phyloP scores from a whole-genome alignment of 2,113 vertebrate species.

The Madoqua kirkii region DNA sequence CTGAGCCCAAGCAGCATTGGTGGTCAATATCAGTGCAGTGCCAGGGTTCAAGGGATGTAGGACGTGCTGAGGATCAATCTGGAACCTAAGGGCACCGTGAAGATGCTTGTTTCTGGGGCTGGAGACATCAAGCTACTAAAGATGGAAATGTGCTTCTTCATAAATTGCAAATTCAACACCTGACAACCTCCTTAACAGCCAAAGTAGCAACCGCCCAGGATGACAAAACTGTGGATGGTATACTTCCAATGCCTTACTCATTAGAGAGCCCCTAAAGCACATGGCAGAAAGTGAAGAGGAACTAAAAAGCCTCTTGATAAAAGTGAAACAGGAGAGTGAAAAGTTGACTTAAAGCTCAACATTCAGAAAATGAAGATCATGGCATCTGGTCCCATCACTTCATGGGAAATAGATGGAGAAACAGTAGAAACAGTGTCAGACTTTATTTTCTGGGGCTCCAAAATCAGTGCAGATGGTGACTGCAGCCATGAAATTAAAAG shows the following conservation, averaged over 20 bases:
- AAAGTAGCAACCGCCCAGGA: constrained; percentile 97
- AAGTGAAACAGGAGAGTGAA: no score
- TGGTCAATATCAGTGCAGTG: neutral
- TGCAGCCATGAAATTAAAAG: no score
- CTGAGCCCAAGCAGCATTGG: neutral
- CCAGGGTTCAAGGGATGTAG: neutral
- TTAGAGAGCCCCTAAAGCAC: no score
- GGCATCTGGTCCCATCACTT: no score
- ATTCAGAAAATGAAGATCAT: no score
- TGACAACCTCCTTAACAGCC: constrained; percentile 95
- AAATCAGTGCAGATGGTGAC: no score
- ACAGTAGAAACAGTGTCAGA: no score
- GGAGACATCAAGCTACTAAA: constrained; percentile 97
- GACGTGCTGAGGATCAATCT: neutral
- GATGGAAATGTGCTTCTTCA: constrained; percentile 96
- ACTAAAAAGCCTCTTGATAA: no score
- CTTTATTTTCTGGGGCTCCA: no score
- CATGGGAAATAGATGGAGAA: no score
- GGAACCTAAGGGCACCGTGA: neutral
- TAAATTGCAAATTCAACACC: constrained; percentile 99
- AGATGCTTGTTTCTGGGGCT: constrained; percentile 91
- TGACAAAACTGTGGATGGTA: constrained; percentile 96
- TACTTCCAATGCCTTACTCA: constrained; percentile 97
- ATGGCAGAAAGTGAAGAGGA: no score
- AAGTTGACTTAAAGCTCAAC: no score